These are phyloP conservation scores for Aphelinus certus DNA, from an alignment of 1,140 invertebrate genomes.

Conservation along the genomic window DNA sequence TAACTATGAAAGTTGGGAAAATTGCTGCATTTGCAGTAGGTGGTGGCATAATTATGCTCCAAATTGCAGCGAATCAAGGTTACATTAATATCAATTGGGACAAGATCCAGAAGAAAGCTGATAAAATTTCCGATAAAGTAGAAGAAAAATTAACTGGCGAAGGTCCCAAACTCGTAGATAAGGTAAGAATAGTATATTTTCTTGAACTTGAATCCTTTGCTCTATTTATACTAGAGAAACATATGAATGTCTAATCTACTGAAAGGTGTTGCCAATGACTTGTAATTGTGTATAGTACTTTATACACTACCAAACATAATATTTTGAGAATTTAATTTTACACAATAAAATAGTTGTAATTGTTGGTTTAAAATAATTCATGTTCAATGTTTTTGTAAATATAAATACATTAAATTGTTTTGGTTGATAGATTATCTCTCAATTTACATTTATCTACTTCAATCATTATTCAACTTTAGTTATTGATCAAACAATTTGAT, in stretches of 20 bases:
- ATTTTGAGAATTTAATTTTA: too few species aligned
- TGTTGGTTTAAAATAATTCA: too few species aligned
- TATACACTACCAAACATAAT: too few species aligned
- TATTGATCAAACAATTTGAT: too few species aligned
- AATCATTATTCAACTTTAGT: too few species aligned
- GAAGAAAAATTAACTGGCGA: constrained; percentile 79
- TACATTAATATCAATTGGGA: constrained; percentile 93
- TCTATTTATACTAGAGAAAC: constrained; percentile 37
- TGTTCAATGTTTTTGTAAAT: too few species aligned
- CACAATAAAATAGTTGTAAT: too few species aligned
- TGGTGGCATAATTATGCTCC: constrained; percentile 86
- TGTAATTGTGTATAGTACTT: too few species aligned
- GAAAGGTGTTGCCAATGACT: too few species aligned
- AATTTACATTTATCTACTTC: too few species aligned
- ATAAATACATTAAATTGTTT: too few species aligned
- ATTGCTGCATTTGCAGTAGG: constrained; percentile 87
- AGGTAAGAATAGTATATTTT: constrained; percentile 68
- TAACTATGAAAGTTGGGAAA: constrained; percentile 93
- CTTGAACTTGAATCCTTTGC: constrained; percentile 13
- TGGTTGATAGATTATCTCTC: too few species aligned
- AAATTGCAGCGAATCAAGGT: constrained; percentile 91
- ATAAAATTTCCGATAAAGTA: constrained; percentile 83
- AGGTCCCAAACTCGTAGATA: constrained; percentile 78
- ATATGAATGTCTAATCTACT: neutral
- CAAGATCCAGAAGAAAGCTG: constrained; percentile 82